Conservation (phyloP, 1,140 invertebrate species). For the Euwallacea fornicatus region DNA sequence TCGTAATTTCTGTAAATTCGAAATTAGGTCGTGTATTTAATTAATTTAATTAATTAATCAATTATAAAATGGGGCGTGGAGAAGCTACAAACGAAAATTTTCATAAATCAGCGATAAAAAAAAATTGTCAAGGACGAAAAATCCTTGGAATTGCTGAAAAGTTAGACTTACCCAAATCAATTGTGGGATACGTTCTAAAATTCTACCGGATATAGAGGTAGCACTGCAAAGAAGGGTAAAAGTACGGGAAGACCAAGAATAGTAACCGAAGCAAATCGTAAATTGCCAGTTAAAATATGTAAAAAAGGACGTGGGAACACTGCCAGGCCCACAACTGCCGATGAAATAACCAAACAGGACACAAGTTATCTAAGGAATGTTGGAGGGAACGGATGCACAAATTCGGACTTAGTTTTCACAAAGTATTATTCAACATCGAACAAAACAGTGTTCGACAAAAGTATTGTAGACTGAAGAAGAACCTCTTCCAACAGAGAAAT, state of each 20-base stretch:
- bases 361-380: background rate
- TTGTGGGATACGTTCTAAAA: background rate
- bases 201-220: background rate
- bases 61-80: background rate
- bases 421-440: background rate
- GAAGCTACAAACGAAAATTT: background rate
- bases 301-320: too few species aligned
- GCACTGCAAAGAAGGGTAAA: background rate
- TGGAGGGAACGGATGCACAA: background rate
- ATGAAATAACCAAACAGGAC: too few species aligned
- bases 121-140: background rate
- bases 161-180: constrained; percentile 1
- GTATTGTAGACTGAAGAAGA: background rate
- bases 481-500: background rate
- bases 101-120: background rate
- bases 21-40: too few species aligned
- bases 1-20: too few species aligned
- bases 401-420: too few species aligned
- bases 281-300: too few species aligned
- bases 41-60: background rate
- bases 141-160: background rate
- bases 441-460: background rate
- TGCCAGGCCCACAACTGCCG: too few species aligned
- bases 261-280: too few species aligned
- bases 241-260: background rate